Evolutionary conservation across 2,888 invertebrate genomes (phyloP).

Genomic region (Megaustenia siamemsis): DNA sequence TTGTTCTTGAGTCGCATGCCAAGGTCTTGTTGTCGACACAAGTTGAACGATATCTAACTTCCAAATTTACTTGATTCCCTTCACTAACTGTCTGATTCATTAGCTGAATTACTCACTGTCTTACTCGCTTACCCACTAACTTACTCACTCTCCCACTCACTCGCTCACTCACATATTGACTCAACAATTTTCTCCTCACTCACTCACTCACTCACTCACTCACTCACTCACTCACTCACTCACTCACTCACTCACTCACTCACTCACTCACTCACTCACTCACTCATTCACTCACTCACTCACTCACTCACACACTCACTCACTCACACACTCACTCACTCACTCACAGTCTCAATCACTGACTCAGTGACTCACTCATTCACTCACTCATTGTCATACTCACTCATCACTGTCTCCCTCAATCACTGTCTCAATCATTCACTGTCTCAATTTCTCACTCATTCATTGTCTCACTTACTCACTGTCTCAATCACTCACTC

Average conservation of each 20-base stretch:
- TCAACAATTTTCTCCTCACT: background rate
- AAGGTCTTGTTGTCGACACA: no score
- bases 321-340: background rate
- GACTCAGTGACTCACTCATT: background rate
- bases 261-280: background rate
- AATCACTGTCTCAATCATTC: background rate
- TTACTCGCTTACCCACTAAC: no score
- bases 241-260: slow-evolving; percentile 4
- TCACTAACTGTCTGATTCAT: no score
- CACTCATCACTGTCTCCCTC: no score
- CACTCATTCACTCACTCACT: background rate
- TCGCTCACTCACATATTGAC: no score
- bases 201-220: background rate
- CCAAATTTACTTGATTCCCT: no score
- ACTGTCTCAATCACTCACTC: background rate
- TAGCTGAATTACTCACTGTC: no score
- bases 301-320: background rate
- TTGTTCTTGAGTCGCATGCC: no score
- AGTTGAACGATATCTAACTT: no score
- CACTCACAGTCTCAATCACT: background rate
- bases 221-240: background rate
- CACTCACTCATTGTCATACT: background rate
- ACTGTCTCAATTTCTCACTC: background rate
- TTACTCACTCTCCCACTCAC: no score
- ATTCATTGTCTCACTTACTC: background rate